Percentiles rank a stretch among this genome's conserved stretches.
These are phyloP conservation scores for Corythornis cristatus DNA, from an alignment of 2,113 vertebrate genomes.

Conservation along the genomic window DNA sequence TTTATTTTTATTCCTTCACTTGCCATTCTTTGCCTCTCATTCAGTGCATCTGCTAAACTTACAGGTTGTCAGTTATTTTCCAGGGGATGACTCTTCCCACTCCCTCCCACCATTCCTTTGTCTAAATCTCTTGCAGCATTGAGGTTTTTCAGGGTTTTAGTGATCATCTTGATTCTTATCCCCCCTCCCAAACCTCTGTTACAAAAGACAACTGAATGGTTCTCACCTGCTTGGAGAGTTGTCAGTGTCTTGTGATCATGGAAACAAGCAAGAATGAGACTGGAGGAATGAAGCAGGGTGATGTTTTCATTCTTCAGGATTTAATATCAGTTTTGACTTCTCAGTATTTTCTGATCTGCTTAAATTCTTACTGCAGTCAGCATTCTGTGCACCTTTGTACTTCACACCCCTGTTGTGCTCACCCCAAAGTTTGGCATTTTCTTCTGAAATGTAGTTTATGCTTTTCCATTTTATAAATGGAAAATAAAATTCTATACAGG, in stretches of 20 bases:
- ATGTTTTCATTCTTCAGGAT: background rate
- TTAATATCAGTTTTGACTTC: background rate
- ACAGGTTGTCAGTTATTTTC: background rate
- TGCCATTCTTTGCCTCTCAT: slow-evolving; percentile 13
- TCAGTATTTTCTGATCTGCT: background rate
- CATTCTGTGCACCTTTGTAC: background rate
- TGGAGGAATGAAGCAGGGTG: background rate
- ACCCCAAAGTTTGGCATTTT: background rate
- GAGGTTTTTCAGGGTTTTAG: background rate
- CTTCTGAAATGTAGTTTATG: background rate
- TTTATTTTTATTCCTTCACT: slow-evolving; percentile 46
- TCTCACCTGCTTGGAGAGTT: background rate
- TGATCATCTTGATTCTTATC: background rate
- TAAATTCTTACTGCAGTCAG: background rate
- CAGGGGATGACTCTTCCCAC: background rate
- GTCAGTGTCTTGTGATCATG: background rate
- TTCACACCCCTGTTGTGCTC: background rate
- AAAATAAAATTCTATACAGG: background rate
- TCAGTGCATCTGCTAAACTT: slow-evolving; percentile 37
- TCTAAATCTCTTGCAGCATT: background rate
- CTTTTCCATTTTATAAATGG: background rate
- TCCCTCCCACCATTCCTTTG: background rate
- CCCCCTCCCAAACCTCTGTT: background rate
- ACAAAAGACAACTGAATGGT: background rate
- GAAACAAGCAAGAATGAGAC: background rate